phyloP scores from a whole-genome alignment of 2,888 invertebrate species.

The Anthophora plumipes region DNA sequence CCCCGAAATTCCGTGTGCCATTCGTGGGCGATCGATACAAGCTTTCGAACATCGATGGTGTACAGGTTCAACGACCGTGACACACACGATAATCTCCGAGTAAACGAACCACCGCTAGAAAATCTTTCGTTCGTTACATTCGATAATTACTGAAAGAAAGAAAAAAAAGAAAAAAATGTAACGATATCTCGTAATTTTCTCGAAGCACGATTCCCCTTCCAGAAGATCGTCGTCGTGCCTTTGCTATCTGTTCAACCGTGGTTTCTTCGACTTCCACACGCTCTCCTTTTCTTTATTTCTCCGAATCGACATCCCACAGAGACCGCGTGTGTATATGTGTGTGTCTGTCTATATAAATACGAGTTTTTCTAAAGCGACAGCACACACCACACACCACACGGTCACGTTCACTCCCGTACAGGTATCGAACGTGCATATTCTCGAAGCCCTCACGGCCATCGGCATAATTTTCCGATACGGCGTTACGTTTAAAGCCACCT shows the following conservation, averaged over 20 bases:
- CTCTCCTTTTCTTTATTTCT: slow-evolving; percentile 18
- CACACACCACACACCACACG: not conserved
- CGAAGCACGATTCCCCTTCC: not conserved
- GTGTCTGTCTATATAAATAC: not conserved
- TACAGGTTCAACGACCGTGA: slow-evolving; percentile 45
- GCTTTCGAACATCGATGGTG: slow-evolving; percentile 30
- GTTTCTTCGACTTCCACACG: no score
- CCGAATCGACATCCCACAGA: slow-evolving; percentile 18
- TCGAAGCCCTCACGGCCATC: slow-evolving; percentile 52
- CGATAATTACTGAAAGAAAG: slow-evolving; percentile 29
- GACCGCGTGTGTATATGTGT: no score
- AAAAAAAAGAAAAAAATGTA: no score
- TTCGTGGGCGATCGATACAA: slow-evolving; percentile 39
- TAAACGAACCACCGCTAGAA: not conserved
- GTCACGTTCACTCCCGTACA: slow-evolving; percentile 17
- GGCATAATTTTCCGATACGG: slow-evolving; percentile 80
- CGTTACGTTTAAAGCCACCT: slow-evolving; percentile 74
- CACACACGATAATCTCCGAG: slow-evolving; percentile 2
- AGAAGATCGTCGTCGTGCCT: not conserved
- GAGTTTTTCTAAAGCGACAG: slow-evolving; percentile 37
- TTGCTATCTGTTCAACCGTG: not conserved
- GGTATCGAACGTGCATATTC: slow-evolving; percentile 53
- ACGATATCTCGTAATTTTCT: slow-evolving; percentile 33
- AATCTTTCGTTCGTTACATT: not conserved
- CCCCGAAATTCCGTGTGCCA: slow-evolving; percentile 35